phyloP scores from a whole-genome alignment of 2,797 vertebrate species.

The Crax fasciolata region DNA sequence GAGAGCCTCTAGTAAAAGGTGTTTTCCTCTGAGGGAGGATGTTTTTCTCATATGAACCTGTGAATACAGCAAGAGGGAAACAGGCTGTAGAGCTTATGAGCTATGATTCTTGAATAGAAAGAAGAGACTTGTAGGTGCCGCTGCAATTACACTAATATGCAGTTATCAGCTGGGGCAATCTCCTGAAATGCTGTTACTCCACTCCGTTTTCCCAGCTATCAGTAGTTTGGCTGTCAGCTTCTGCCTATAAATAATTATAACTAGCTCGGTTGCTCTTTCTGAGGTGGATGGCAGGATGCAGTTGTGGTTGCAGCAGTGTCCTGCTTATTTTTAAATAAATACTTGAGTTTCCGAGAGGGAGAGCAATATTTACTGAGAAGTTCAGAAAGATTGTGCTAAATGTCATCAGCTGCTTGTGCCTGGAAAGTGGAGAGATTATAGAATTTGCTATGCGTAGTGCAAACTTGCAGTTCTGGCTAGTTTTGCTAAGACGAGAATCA shows the following conservation, averaged over 20 bases:
- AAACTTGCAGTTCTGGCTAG: not conserved
- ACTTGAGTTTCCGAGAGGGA: not conserved
- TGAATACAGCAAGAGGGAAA: not conserved
- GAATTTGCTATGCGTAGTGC: not conserved
- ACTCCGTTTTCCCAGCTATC: not conserved
- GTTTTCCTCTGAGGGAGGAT: slow-evolving; percentile 19
- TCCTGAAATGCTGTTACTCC: not conserved
- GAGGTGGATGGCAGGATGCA: rapidly evolving
- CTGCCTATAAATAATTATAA: not conserved
- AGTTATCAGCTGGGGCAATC: not conserved
- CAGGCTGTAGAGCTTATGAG: not conserved
- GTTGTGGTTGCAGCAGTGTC: not conserved
- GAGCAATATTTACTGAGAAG: not conserved
- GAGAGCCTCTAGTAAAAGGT: not conserved
- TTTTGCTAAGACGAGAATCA: not conserved
- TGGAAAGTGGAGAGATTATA: not conserved
- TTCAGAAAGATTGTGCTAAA: not conserved
- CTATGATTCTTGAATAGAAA: not conserved
- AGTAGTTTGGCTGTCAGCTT: not conserved
- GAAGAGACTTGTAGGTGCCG: not conserved
- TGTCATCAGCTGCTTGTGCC: not conserved
- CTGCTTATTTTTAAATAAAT: not conserved
- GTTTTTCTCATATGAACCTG: not conserved
- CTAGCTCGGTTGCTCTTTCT: not conserved
- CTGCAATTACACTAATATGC: not conserved